phyloP scores from a whole-genome alignment of 2,113 vertebrate genomes.

The Dissostichus mawsoni region DNA sequence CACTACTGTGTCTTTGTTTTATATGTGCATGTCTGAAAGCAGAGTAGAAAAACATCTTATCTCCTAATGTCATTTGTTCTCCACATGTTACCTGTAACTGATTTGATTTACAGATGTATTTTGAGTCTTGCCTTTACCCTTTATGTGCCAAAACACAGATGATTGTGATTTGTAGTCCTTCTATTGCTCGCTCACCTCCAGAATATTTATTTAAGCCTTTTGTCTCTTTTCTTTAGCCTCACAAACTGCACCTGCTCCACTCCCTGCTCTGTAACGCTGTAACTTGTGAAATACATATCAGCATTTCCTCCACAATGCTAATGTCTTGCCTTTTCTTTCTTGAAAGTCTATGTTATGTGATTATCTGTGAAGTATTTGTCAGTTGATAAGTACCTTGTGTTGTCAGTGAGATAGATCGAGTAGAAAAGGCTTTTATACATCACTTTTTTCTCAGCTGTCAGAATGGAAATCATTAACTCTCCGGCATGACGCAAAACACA shows the following conservation, averaged over 20 bases:
- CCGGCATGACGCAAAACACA: not conserved
- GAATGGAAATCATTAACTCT: constrained; percentile 20
- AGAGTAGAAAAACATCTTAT: not conserved
- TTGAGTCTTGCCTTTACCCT: constrained; percentile 4
- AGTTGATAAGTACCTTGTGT: not conserved
- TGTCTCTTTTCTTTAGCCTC: not conserved
- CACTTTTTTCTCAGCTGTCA: not conserved
- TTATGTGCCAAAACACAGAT: constrained; percentile 28
- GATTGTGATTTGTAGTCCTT: not conserved
- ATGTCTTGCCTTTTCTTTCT: not conserved
- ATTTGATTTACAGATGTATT: constrained; percentile 23
- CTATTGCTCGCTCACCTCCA: not conserved
- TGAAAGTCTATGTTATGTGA: not conserved
- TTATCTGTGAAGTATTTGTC: not conserved
- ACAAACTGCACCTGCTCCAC: not conserved
- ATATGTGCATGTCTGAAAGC: not conserved
- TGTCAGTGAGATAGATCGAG: not conserved
- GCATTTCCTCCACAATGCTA: constrained; percentile 6
- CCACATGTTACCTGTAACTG: not conserved
- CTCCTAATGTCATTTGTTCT: not conserved
- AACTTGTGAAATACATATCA: constrained; percentile 50
- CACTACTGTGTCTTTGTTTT: not conserved
- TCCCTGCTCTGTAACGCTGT: constrained; percentile 49
- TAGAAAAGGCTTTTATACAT: not conserved
- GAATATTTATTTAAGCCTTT: constrained; percentile 15